Conservation (phyloP, 2,888 invertebrate species). For the Calephelis perditalis region DNA sequence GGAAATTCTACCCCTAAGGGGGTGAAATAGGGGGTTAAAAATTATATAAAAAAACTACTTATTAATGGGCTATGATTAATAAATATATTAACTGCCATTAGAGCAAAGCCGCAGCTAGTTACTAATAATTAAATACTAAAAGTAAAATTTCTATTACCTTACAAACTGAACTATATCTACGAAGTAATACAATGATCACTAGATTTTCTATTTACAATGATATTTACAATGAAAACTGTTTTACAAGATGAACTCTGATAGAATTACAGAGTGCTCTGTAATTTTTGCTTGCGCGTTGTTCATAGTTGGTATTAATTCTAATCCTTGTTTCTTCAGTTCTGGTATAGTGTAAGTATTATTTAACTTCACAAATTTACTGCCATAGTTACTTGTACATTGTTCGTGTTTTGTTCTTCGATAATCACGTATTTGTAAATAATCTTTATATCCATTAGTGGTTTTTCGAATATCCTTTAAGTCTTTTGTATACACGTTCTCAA, state of each 20-base stretch:
- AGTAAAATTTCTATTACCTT: constrained; percentile 21
- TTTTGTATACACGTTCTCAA: constrained; percentile 27
- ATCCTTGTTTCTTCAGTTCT: constrained; percentile 50
- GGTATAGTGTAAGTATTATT: constrained; percentile 49
- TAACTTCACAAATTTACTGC: constrained; percentile 41
- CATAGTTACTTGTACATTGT: constrained; percentile 35
- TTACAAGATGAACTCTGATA: constrained; percentile 61
- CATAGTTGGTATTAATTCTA: constrained; percentile 37
- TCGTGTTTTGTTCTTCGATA: constrained; percentile 51
- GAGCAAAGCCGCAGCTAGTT: too few relatives aligned
- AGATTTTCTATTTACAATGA: neutral
- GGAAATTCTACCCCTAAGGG: too few relatives aligned
- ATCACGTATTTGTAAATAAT: constrained; percentile 49
- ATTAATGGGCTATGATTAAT: too few relatives aligned
- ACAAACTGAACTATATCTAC: neutral
- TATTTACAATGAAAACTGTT: constrained; percentile 24
- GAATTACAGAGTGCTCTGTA: constrained; percentile 42
- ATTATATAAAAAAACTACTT: too few relatives aligned
- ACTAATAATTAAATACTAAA: too few relatives aligned
- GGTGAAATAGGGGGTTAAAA: too few relatives aligned
- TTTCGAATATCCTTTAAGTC: constrained; percentile 13
- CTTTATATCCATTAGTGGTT: constrained; percentile 28
- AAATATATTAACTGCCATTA: too few relatives aligned
- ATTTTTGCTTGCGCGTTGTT: constrained; percentile 37
- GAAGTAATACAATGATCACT: too few relatives aligned